phyloP scores from a whole-genome alignment of 2,113 vertebrate genomes.

The Pagrus major region DNA sequence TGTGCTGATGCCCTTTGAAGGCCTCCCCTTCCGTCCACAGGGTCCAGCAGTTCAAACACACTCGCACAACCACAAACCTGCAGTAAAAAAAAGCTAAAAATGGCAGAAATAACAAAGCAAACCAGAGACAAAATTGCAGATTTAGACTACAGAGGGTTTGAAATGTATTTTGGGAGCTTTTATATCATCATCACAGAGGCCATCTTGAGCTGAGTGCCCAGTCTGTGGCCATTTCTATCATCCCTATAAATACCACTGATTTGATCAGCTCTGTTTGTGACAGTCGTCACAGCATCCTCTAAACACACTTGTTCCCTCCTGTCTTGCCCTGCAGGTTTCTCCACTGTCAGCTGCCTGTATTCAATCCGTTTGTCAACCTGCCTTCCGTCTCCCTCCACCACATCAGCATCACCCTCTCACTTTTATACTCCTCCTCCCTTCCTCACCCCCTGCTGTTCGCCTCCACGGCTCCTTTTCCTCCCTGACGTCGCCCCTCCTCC shows the following conservation, averaged over 20 bases:
- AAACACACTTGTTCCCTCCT: background rate
- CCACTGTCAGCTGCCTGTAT: background rate
- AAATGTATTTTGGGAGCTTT: conserved; percentile 29
- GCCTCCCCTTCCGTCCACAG: background rate
- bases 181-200: conserved; percentile 45
- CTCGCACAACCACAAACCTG: background rate
- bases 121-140: conserved; percentile 3
- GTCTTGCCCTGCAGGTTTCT: background rate
- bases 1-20: background rate
- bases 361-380: conserved; percentile 10
- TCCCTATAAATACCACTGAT: conserved; percentile 62
- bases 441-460: conserved; percentile 22
- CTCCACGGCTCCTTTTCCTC: conserved; percentile 46
- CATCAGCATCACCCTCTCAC: conserved; percentile 39
- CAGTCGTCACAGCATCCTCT: background rate
- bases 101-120: conserved; percentile 5
- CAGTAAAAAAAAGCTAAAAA: background rate
- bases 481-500: conserved; percentile 63
- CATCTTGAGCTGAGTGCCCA: conserved; percentile 14
- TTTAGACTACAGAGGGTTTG: conserved; percentile 4
- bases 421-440: conserved; percentile 44
- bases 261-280: conserved; percentile 43
- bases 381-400: conserved; percentile 23
- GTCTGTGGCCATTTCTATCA: conserved; percentile 19
- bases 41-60: background rate